These are phyloP conservation scores for Centropus bengalensis DNA, from an alignment of 2,113 vertebrate species.

Conservation along the genomic window DNA sequence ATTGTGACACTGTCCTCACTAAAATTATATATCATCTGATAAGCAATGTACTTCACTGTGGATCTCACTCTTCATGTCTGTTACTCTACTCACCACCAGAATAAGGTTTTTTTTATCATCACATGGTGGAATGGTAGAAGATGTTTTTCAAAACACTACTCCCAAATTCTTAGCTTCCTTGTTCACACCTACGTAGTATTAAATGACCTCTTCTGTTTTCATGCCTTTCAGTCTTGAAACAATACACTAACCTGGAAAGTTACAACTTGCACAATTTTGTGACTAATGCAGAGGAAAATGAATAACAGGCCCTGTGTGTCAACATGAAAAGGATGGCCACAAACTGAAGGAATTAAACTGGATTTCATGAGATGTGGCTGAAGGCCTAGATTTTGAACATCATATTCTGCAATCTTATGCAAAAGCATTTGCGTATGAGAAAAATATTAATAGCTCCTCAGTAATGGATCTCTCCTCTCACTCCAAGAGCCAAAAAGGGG, in stretches of 20 bases:
- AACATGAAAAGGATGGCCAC: not conserved
- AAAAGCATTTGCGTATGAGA: not conserved
- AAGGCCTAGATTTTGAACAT: not conserved
- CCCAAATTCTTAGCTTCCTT: not conserved
- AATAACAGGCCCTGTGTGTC: not conserved
- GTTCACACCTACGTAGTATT: not conserved
- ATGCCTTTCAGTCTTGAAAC: not conserved
- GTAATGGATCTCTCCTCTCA: not conserved
- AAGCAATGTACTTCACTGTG: too few species aligned
- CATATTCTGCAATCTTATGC: not conserved
- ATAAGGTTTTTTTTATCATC: not conserved
- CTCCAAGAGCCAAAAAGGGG: fast-evolving
- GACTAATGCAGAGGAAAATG: not conserved
- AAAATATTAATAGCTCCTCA: not conserved
- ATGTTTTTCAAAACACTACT: not conserved
- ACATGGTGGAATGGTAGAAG: not conserved
- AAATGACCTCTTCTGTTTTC: not conserved
- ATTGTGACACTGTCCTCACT: not conserved
- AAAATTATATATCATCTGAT: not conserved
- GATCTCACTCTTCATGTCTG: not conserved
- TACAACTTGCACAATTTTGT: not conserved
- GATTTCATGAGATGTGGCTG: not conserved
- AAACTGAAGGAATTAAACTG: not conserved
- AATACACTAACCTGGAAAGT: not conserved
- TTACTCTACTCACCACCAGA: not conserved